phyloP scores from a whole-genome alignment of 2,888 invertebrate species.

The Drosophila fungiperda region DNA sequence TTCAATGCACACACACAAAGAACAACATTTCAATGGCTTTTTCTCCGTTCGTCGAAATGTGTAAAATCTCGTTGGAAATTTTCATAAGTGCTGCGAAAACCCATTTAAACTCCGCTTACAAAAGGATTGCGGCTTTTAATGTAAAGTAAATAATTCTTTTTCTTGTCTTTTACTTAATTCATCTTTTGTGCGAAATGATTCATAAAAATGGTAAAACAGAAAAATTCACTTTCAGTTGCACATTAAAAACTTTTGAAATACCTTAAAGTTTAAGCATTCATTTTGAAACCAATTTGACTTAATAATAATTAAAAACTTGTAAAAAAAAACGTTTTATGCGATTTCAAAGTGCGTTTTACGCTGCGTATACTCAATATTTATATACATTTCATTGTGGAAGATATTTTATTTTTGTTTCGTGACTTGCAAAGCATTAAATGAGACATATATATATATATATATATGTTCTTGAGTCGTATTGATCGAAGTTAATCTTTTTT shows the following conservation, averaged over 20 bases:
- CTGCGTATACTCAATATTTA: conserved; percentile 11
- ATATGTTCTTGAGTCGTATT: not conserved
- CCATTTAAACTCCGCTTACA: conserved; percentile 6
- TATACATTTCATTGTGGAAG: not conserved
- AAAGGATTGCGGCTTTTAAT: not conserved
- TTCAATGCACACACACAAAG: conserved; percentile 24
- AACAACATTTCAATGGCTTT: conserved; percentile 21
- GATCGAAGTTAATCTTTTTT: not conserved
- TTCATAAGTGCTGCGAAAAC: conserved; percentile 6
- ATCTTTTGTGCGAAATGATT: not conserved
- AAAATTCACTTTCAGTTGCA: not conserved
- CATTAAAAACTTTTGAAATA: not conserved
- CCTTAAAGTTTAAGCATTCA: not conserved
- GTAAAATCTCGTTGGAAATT: conserved; percentile 12
- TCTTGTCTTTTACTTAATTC: not conserved
- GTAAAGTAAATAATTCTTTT: not conserved
- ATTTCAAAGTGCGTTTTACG: not conserved
- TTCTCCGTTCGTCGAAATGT: not conserved
- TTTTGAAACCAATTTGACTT: not conserved
- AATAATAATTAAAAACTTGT: not conserved
- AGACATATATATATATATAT: not conserved
- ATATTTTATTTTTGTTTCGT: not conserved
- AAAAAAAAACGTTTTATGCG: not conserved
- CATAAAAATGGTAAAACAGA: not conserved
- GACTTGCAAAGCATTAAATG: not conserved